A percentile compares a stretch with the other conserved stretches of the same genome.
phyloP scores from a whole-genome alignment of 2,888 invertebrate genomes.

The Polyploca ridens region DNA sequence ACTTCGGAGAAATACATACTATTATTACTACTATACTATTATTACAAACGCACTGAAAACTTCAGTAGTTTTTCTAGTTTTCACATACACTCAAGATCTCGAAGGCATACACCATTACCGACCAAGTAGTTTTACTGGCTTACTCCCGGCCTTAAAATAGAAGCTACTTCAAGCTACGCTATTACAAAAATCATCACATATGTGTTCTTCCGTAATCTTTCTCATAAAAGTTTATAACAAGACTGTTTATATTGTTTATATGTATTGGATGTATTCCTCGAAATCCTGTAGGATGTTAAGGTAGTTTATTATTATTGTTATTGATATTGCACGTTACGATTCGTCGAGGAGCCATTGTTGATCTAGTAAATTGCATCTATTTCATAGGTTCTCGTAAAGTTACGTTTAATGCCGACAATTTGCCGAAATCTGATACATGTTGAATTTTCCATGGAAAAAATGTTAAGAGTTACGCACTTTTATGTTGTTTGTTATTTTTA shows the following conservation, averaged over 20 bases:
- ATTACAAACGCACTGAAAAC: too few species aligned
- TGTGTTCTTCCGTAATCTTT: background rate
- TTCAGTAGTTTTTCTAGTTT: too few species aligned
- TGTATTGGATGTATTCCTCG: constrained; percentile 15
- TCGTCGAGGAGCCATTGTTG: constrained; percentile 34
- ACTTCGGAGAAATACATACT: too few species aligned
- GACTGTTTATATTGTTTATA: constrained; percentile 22
- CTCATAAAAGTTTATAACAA: constrained; percentile 8
- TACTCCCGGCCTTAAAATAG: background rate
- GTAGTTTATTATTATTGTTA: constrained; percentile 41
- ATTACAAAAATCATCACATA: background rate
- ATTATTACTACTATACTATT: too few species aligned
- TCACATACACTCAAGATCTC: too few species aligned
- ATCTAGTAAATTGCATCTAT: constrained; percentile 35
- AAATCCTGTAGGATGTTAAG: constrained; percentile 6
- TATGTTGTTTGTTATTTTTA: too few species aligned
- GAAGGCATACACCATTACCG: too few species aligned
- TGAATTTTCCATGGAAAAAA: background rate
- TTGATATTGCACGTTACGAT: constrained; percentile 33
- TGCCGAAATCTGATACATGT: constrained; percentile 2
- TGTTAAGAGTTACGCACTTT: too few species aligned
- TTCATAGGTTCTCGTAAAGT: constrained; percentile 1
- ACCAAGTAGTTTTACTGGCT: too few species aligned
- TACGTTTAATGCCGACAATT: background rate
- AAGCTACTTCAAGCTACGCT: background rate